Percentiles rank a stretch among this genome's conserved stretches.
Evolutionary conservation across 2,113 vertebrate genomes (phyloP).

Genomic region (Oncorhynchus gorbuscha): DNA sequence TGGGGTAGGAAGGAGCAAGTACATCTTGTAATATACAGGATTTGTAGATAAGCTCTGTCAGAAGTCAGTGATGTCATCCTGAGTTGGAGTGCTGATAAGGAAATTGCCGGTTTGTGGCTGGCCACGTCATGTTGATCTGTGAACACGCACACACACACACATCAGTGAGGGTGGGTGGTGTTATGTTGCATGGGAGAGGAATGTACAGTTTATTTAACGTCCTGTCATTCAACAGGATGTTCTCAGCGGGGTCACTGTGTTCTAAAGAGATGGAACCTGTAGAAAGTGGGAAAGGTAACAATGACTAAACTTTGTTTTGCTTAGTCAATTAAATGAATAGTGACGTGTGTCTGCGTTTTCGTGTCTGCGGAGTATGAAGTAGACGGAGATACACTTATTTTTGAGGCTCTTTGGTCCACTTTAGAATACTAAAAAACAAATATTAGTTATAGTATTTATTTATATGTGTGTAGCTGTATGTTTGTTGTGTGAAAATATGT

Average conservation of each 20-base stretch:
- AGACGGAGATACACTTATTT: too few species aligned
- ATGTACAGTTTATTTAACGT: slow-evolving; percentile 4
- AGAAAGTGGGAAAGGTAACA: not conserved
- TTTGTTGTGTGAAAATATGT: too few species aligned
- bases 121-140: slow-evolving; percentile 2
- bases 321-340: not conserved
- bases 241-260: not conserved
- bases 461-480: too few species aligned
- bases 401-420: too few species aligned
- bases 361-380: not conserved
- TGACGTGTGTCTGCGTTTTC: not conserved
- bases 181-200: not conserved
- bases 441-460: too few species aligned
- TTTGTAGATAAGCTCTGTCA: not conserved
- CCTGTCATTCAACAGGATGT: not conserved
- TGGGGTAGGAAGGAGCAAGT: not conserved
- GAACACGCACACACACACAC: too few species aligned
- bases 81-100: not conserved
- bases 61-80: not conserved
- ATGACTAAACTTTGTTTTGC: not conserved
- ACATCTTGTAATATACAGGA: slow-evolving; percentile 4
- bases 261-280: not conserved
- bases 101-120: not conserved
- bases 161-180: not conserved
- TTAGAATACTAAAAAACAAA: too few species aligned